Evolutionary conservation across 2,797 vertebrate species (phyloP), one percentile per base, ranked within the genome.

Genomic region (Streptopelia turtur): DNA sequence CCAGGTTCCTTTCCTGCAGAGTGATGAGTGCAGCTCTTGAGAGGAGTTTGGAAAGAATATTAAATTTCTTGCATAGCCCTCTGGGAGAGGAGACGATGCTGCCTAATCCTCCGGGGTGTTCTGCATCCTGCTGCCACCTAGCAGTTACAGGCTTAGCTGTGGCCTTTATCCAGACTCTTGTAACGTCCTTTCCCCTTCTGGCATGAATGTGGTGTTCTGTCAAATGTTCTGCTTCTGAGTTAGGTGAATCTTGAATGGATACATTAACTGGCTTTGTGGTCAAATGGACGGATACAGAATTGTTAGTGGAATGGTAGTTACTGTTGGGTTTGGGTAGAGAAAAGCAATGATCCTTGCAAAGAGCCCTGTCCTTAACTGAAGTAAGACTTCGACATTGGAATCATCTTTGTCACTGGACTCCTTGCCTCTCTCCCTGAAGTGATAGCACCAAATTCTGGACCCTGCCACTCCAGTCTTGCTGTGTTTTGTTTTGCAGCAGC

Each of bases 321-420:
- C 7, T 60, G 7, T 43, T 1, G 3, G 52, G 30, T 39, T 90
- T 8, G 2, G 25, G 22, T 0, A 56, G 60, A 60, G 39, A 49
- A 52, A 64, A 64, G 11, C 33, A 18, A 79, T 77, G 7, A 13
- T 47, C 21, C 12, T 59, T 64, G 39, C 6, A 12, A 78, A 64
- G 74, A 55, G 5, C 14, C n/a, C 25, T 57, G 1, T 49, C 35
- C 76, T 65, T 83, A 50, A 55, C 5, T 41, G 27, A 41, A 75
- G n/a, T 30, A 53, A 22, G 7, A 45, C n/a, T 69, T 71, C 8
- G 1, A 13, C 0, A 0, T 10, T 53, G 30, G 30, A 80, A 37
- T 77, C 6, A 0, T 45, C 25, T 57, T 57, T 57, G 53, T 47
- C 18, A 14, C 20, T n/a, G n/a, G 3, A 2, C 45, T 84, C 37